phyloP scores from a whole-genome alignment of 2,797 vertebrate genomes.

The Saxicola maurus region DNA sequence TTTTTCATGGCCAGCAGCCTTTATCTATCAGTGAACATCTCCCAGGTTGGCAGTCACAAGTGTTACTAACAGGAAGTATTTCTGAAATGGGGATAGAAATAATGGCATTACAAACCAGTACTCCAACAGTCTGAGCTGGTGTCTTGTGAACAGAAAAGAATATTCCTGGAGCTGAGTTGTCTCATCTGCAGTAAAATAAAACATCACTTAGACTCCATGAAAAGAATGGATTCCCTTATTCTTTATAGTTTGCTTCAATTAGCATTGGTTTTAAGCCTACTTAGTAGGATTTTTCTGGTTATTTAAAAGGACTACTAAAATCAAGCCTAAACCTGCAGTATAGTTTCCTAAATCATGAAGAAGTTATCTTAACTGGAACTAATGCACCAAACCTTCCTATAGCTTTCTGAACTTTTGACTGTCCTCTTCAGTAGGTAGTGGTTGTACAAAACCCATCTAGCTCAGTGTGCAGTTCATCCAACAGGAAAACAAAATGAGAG shows the following conservation, averaged over 20 bases:
- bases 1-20: background rate
- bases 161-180: background rate
- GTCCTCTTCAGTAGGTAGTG: background rate
- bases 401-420: background rate
- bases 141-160: conserved; percentile 27
- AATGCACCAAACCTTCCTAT: background rate
- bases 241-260: background rate
- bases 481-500: background rate
- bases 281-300: background rate
- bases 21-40: background rate
- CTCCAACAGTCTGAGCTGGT: conserved; percentile 16
- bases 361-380: background rate
- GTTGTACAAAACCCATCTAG: background rate
- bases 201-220: background rate
- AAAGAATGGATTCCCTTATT: background rate
- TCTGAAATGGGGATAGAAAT: conserved; percentile 1
- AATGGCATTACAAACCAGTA: conserved; percentile 19
- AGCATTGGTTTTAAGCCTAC: background rate
- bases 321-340: background rate
- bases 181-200: background rate
- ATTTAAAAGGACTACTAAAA: background rate
- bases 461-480: background rate
- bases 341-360: background rate
- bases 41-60: background rate
- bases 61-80: conserved; percentile 12